Conservation (phyloP, 2,113 vertebrate genomes). For the Zapus hudsonius region DNA sequence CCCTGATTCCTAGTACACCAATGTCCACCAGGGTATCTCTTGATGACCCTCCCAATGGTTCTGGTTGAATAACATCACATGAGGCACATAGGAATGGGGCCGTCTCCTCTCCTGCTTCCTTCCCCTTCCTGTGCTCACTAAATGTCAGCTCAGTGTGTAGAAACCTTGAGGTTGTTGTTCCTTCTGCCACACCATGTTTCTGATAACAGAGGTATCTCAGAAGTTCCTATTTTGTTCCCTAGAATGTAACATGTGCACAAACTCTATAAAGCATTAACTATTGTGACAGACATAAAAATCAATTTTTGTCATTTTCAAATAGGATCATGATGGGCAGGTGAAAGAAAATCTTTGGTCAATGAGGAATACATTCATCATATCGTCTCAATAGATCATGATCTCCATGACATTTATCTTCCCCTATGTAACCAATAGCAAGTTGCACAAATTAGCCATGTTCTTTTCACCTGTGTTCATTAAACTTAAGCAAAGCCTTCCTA, state of each 20-base stretch:
- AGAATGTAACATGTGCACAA: background rate
- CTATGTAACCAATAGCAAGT: background rate
- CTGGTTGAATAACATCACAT: background rate
- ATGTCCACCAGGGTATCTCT: background rate
- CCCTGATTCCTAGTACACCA: background rate
- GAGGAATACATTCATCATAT: background rate
- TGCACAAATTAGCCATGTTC: background rate
- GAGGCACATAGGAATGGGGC: background rate
- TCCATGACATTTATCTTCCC: background rate
- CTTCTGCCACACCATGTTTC: background rate
- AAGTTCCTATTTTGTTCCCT: background rate
- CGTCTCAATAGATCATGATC: background rate
- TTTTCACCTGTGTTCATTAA: background rate
- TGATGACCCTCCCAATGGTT: background rate
- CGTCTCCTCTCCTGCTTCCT: background rate
- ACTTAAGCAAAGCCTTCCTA: background rate
- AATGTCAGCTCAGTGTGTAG: fast-evolving
- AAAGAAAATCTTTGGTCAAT: background rate
- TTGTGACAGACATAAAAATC: background rate
- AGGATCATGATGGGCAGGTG: fast-evolving
- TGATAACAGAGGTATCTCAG: background rate
- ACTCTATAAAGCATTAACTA: background rate
- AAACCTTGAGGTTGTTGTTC: background rate
- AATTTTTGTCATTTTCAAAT: background rate
- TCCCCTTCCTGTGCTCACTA: background rate